Evolutionary conservation across 2,113 vertebrate species (phyloP).

Genomic region (Orthonyx spaldingii): DNA sequence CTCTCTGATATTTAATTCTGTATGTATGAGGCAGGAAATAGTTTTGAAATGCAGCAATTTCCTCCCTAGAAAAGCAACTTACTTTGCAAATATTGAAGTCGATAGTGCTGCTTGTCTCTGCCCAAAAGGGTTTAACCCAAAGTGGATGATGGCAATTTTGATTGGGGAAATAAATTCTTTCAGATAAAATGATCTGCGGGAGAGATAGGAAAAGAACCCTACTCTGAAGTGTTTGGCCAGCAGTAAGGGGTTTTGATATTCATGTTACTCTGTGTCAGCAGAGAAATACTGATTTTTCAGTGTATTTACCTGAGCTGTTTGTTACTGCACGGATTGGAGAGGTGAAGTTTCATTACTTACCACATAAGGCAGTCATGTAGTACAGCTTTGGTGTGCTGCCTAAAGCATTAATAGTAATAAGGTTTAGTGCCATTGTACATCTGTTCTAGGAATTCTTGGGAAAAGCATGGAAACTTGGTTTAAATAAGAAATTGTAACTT

Average conservation of each 20-base stretch:
- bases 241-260: not conserved
- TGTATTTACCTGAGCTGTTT: not conserved
- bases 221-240: not conserved
- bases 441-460: not conserved
- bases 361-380: not conserved
- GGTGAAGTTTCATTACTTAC: not conserved
- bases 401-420: not conserved
- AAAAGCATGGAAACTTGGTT: not conserved
- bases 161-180: not conserved
- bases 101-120: not conserved
- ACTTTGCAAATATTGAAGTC: not conserved
- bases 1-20: not conserved
- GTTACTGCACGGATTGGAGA: not conserved
- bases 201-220: not conserved
- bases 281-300: not conserved
- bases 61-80: not conserved
- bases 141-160: not conserved
- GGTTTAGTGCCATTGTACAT: not conserved
- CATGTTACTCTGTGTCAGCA: not conserved
- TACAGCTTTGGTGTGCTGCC: not conserved
- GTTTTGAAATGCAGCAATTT: conserved; percentile 18
- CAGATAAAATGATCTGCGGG: not conserved
- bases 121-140: not conserved
- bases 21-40: not conserved
- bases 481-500: not conserved